A percentile compares a stretch with the other conserved stretches of the same genome.
phyloP scores from a whole-genome alignment of 2,797 vertebrate genomes.

The Holocentrus rufus region DNA sequence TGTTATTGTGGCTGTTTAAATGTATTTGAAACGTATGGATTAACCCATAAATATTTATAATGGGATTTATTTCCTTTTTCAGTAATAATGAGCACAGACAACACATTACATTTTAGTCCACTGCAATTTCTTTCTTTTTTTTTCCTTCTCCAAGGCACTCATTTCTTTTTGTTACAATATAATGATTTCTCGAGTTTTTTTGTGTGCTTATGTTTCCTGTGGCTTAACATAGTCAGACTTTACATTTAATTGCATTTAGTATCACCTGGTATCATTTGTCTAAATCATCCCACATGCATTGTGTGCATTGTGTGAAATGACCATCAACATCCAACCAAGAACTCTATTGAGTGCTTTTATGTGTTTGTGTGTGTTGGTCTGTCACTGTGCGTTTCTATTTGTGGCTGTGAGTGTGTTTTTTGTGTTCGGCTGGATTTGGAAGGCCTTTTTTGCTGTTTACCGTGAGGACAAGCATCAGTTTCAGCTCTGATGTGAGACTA shows the following conservation, averaged over 20 bases:
- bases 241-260: conserved; percentile 22
- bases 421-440: neutral
- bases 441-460: conserved; percentile 22
- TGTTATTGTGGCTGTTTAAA: neutral
- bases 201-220: neutral
- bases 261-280: conserved; percentile 10
- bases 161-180: too few relatives aligned
- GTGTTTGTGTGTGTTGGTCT: neutral
- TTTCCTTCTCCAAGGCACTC: too few relatives aligned
- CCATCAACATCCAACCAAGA: conserved; percentile 1
- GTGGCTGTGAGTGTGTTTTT: conserved; percentile 8
- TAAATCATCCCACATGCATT: neutral
- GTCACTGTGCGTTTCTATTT: conserved; percentile 1
- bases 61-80: neutral
- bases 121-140: too few relatives aligned
- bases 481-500: conserved; percentile 50
- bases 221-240: conserved; percentile 17
- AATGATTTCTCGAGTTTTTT: too few relatives aligned
- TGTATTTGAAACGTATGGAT: neutral
- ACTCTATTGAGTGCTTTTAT: neutral
- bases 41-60: neutral
- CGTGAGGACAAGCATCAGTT: conserved; percentile 37
- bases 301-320: conserved; percentile 8
- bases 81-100: too few relatives aligned
- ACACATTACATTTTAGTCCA: too few relatives aligned